A percentile compares a stretch with the other conserved stretches of the same genome.
Conservation (phyloP, 2,888 invertebrate genomes). For the Caenorhabditis sp. region DNA sequence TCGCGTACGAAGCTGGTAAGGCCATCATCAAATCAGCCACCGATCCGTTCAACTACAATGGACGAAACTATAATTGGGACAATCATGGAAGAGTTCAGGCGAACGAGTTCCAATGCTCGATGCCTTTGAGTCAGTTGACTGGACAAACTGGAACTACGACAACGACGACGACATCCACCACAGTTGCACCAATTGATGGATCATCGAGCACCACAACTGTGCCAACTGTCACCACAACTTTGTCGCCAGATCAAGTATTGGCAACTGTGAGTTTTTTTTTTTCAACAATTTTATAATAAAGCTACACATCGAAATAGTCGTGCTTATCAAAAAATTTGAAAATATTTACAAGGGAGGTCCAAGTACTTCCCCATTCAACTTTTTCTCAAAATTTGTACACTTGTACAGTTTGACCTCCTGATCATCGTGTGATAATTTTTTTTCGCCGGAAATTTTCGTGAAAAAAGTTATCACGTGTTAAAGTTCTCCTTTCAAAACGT, state of each 20-base stretch:
- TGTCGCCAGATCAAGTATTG: conserved; percentile 44
- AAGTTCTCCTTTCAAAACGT: too few relatives aligned
- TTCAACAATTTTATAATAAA: neutral
- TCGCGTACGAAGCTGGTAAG: conserved; percentile 57
- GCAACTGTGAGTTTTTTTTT: conserved; percentile 31
- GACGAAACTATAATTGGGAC: conserved; percentile 65
- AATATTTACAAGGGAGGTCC: too few relatives aligned
- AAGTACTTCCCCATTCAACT: too few relatives aligned
- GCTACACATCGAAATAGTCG: too few relatives aligned
- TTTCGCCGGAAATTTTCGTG: too few relatives aligned
- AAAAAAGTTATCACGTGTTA: too few relatives aligned
- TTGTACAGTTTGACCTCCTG: too few relatives aligned
- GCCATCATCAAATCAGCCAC: conserved; percentile 61
- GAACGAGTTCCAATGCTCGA: conserved; percentile 54
- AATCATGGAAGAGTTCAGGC: conserved; percentile 36
- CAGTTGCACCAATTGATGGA: conserved; percentile 24
- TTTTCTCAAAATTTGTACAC: too few relatives aligned
- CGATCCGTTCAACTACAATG: conserved; percentile 55
- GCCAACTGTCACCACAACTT: conserved; percentile 45
- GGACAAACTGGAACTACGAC: conserved; percentile 30
- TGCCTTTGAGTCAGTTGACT: conserved; percentile 54
- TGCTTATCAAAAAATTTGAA: too few relatives aligned
- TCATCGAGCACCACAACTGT: conserved; percentile 35
- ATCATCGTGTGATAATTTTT: too few relatives aligned
- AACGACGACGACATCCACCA: conserved; percentile 49